These are phyloP conservation scores for Selene dorsalis DNA, from an alignment of 2,797 vertebrate genomes.

Conservation along the genomic window DNA sequence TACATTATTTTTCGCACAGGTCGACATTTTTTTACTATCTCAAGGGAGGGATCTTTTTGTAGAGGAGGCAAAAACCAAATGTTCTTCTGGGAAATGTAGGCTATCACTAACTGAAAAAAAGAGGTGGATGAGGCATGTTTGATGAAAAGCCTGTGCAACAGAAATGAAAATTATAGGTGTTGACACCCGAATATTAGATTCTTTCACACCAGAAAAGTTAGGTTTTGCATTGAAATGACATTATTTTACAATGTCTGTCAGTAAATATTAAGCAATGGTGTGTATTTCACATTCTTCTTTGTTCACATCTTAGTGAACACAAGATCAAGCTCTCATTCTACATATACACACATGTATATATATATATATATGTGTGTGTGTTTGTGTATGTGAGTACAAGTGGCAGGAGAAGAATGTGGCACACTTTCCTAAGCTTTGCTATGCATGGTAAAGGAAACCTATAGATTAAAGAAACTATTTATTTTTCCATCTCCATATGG, in stretches of 20 bases:
- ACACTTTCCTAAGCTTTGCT: not conserved
- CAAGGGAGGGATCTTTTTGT: constrained; percentile 24
- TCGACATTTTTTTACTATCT: constrained; percentile 22
- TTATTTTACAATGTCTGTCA: not conserved
- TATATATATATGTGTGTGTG: no score
- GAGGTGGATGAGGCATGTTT: not conserved
- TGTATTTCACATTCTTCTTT: constrained; percentile 10
- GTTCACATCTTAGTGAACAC: not conserved
- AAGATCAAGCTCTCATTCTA: no score
- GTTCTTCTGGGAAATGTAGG: constrained; percentile 37
- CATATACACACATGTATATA: no score
- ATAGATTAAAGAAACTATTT: constrained; percentile 28
- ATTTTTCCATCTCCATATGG: constrained; percentile 36
- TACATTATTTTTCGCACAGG: constrained; percentile 15
- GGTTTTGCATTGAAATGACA: constrained; percentile 1
- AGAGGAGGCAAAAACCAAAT: constrained; percentile 34
- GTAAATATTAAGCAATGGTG: not conserved
- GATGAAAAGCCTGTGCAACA: not conserved
- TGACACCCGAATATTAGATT: not conserved
- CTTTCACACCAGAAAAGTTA: not conserved
- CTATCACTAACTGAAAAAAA: not conserved
- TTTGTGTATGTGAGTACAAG: not conserved
- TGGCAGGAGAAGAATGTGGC: not conserved
- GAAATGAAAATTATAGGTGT: constrained; percentile 13
- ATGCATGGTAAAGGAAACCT: constrained; percentile 8